A percentile compares a stretch with the other conserved stretches of the same genome.
Conservation (phyloP, 2,888 invertebrate genomes). For the Drosophila colorata region DNA sequence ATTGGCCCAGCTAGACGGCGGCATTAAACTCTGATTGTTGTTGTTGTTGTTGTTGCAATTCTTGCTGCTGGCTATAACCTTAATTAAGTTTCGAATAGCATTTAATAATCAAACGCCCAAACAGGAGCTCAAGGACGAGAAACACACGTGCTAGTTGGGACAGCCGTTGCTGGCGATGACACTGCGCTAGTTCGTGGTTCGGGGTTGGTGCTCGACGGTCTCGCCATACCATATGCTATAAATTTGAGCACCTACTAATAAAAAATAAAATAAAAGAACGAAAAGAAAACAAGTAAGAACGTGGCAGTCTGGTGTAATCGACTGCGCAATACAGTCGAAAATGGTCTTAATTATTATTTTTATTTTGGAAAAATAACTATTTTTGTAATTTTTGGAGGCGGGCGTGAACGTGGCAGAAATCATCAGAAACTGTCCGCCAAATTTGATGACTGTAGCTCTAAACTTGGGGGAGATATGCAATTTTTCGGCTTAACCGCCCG, state of each 20-base stretch:
- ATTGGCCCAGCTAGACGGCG: constrained; percentile 44
- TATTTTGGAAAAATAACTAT: too few relatives aligned
- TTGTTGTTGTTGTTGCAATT: constrained; percentile 22
- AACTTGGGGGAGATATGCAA: too few relatives aligned
- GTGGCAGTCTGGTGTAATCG: too few relatives aligned
- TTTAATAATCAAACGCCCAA: constrained; percentile 69
- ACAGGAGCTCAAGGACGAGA: constrained; percentile 55
- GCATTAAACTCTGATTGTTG: constrained; percentile 25
- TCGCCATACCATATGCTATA: constrained; percentile 48
- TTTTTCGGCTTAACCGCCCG: too few relatives aligned
- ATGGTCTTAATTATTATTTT: too few relatives aligned
- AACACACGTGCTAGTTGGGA: constrained; percentile 50
- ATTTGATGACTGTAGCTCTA: too few relatives aligned
- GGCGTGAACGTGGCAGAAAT: too few relatives aligned
- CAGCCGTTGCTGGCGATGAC: constrained; percentile 21
- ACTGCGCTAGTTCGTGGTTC: not conserved
- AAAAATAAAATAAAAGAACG: not conserved
- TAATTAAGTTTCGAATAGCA: constrained; percentile 74
- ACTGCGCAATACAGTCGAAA: too few relatives aligned
- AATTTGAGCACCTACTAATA: constrained; percentile 37
- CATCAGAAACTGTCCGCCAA: too few relatives aligned
- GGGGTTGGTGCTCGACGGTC: constrained; percentile 33
- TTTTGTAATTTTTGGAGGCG: too few relatives aligned
- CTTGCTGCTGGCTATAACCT: constrained; percentile 52
- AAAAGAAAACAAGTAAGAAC: too few relatives aligned